Base-by-base conservation (phyloP, 2,888 invertebrate genomes). In the Dryocosmus kuriphilus region DNA sequence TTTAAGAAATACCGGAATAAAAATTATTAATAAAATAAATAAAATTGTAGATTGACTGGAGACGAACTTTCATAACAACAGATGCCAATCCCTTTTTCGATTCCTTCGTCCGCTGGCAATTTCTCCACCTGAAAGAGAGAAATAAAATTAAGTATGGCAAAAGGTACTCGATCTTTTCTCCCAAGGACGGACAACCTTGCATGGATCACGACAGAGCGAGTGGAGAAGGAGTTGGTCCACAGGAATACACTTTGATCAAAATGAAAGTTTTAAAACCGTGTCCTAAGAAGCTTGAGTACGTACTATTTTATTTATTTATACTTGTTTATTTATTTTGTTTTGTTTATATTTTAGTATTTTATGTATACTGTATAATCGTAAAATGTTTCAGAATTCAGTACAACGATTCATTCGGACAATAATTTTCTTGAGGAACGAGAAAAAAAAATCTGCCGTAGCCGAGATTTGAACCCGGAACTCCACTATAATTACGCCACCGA, bases 151-250 rank as follows among this genome's bases (percentile, higher is more conserved):
- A 97, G 93, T 99, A 97, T 92, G 99, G 99, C 24, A 99, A 99
- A 92, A 94, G 99, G 8, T 97, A 99, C 89, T 98, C 99, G 0
- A 96, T 99, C 83, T 99, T 95, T 92, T 99, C 99, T 0, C 98
- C 99, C 0, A 95, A 96, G 88, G 99, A 99, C 92, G 96, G 96
- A 11, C 99, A 99, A 91, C 99, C 99, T 0, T 99, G 99, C 90
- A 99, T 99, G 99, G 99, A 99, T 92, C 99, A 99, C 90, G 99
- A 99, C 92, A 94, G 99, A 85, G 95, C 97, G 60, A 93, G 95
- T 2, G 99, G 99, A 0, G 99, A 99, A 93, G 99, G 99, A 67
- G 99, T 99, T 6, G 99, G 98, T 0, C 98, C 99, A 0, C 99
- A 99, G 92, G 99, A 99, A 92, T 99, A 99, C 89, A 99, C 98